These are phyloP conservation scores for Phyllostomus hastatus DNA, from an alignment of 2,113 vertebrate genomes.

Conservation along the genomic window DNA sequence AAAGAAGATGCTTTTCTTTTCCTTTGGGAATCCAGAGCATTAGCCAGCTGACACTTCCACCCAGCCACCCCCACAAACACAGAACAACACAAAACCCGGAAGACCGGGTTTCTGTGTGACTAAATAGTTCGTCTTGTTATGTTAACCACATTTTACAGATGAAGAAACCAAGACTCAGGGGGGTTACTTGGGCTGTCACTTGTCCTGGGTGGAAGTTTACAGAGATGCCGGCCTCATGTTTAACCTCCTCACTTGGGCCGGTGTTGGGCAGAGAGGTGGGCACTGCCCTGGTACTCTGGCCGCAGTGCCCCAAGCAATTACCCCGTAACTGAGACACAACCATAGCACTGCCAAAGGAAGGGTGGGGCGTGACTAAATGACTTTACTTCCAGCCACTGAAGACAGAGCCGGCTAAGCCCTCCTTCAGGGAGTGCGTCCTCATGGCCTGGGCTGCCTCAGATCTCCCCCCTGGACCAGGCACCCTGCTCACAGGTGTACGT, in stretches of 20 bases:
- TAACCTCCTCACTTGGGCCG: rapidly evolving
- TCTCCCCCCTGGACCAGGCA: neutral
- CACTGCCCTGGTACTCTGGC: neutral
- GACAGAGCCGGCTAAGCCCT: neutral
- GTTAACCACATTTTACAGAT: neutral
- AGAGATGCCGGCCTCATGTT: neutral
- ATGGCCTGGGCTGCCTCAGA: rapidly evolving
- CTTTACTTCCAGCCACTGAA: neutral
- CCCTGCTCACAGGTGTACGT: rapidly evolving
- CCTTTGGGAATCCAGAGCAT: neutral
- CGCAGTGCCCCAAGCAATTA: no score
- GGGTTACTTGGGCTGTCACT: neutral
- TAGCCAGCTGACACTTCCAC: neutral
- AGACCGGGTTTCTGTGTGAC: neutral
- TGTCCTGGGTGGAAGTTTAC: neutral
- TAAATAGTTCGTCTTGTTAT: neutral
- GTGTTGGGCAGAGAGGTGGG: rapidly evolving
- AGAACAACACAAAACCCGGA: neutral
- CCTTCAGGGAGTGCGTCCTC: rapidly evolving
- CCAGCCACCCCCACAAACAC: neutral
- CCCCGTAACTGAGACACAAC: neutral
- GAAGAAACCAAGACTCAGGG: neutral
- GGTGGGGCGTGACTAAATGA: no score
- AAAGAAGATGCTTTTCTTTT: neutral
- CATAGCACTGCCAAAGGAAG: neutral